Conservation (phyloP, 2,888 invertebrate species). For the Ennomos fuscantarius region DNA sequence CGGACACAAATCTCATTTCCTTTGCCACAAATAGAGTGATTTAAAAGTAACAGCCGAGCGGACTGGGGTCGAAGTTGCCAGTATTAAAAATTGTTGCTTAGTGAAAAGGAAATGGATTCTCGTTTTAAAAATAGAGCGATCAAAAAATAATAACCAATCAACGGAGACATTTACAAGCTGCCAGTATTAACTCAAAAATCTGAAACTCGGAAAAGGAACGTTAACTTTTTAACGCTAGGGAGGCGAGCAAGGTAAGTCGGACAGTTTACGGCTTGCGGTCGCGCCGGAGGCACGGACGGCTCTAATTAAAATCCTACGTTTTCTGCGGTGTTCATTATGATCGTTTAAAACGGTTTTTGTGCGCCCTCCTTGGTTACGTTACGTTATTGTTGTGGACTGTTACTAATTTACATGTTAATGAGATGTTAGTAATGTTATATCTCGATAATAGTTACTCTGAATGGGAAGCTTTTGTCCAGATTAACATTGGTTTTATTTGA, state of each 20-base stretch:
- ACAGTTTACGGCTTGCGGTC: slow-evolving; percentile 66
- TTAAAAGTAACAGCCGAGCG: slow-evolving; percentile 18
- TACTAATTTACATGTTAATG: slow-evolving; percentile 83
- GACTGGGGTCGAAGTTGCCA: slow-evolving; percentile 2
- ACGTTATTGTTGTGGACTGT: slow-evolving; percentile 77
- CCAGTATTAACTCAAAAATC: slow-evolving; percentile 48
- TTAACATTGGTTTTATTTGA: slow-evolving; percentile 38
- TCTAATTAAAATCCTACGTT: slow-evolving; percentile 82
- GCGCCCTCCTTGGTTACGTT: slow-evolving; percentile 67
- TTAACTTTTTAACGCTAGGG: slow-evolving; percentile 36
- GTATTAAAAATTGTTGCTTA: neutral
- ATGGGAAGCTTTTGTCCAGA: slow-evolving; percentile 47
- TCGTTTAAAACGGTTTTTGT: slow-evolving; percentile 79
- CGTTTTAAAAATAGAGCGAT: no score
- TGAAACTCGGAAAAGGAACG: slow-evolving; percentile 49
- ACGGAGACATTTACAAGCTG: slow-evolving; percentile 31
- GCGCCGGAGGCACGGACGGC: slow-evolving; percentile 71
- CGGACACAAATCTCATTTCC: slow-evolving; percentile 26
- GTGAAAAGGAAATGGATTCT: neutral
- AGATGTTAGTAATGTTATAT: slow-evolving; percentile 61
- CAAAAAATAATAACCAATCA: no score
- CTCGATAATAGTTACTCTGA: slow-evolving; percentile 50
- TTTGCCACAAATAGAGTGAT: slow-evolving; percentile 19
- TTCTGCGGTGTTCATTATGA: slow-evolving; percentile 80
- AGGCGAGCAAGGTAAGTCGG: slow-evolving; percentile 20